phyloP scores from a whole-genome alignment of 2,888 invertebrate species.

The Polia nebulosa region DNA sequence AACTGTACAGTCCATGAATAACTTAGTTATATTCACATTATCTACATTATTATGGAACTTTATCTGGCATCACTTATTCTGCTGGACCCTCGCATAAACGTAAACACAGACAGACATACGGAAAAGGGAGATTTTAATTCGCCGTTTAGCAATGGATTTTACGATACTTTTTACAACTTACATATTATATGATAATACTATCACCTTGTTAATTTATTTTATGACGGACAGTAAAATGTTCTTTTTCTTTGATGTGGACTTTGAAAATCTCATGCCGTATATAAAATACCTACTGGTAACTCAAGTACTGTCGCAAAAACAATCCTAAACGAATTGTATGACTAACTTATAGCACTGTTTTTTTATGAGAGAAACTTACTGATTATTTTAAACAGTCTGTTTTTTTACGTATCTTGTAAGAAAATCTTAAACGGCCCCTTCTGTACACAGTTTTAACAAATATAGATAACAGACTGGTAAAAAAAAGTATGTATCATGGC shows the following conservation, averaged over 20 bases:
- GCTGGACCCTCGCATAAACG: constrained; percentile 83
- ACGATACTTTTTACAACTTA: constrained; percentile 66
- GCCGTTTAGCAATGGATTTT: constrained; percentile 78
- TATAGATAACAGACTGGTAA: constrained; percentile 68
- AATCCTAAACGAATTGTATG: constrained; percentile 49
- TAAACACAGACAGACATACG: constrained; percentile 75
- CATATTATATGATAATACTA: constrained; percentile 57
- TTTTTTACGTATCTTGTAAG: constrained; percentile 39
- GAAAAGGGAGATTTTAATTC: constrained; percentile 77
- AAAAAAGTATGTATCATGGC: constrained; percentile 67
- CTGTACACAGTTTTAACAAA: constrained; percentile 67
- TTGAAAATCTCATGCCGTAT: constrained; percentile 50
- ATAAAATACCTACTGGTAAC: constrained; percentile 57
- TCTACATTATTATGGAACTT: constrained; percentile 89
- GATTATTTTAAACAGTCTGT: constrained; percentile 19
- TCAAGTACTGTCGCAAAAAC: constrained; percentile 51
- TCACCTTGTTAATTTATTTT: constrained; percentile 56
- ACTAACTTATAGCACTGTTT: constrained; percentile 25
- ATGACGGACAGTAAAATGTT: constrained; percentile 56
- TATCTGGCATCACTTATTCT: constrained; percentile 85
- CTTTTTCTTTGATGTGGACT: constrained; percentile 44
- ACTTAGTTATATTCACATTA: constrained; percentile 91
- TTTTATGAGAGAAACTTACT: constrained; percentile 23
- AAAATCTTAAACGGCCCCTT: constrained; percentile 67
- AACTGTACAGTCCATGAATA: constrained; percentile 86